Evolutionary conservation across 2,797 vertebrate species (phyloP).

Genomic region (Etheostoma nigrum): DNA sequence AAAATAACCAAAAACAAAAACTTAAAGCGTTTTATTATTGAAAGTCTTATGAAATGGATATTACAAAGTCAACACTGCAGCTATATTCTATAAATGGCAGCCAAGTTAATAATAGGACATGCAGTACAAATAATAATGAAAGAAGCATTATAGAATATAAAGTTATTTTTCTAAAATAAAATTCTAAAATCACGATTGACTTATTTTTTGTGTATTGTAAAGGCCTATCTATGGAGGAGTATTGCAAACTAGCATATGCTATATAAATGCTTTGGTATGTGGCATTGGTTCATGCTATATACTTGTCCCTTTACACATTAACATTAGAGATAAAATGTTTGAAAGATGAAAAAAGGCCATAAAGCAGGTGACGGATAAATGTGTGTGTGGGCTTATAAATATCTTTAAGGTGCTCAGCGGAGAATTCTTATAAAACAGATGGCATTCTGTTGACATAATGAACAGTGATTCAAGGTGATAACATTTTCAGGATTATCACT

Average conservation of each 20-base stretch:
- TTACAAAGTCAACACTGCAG: conserved; percentile 54
- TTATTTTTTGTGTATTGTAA: background rate
- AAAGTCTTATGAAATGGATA: conserved; percentile 45
- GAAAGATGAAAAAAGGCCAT: background rate
- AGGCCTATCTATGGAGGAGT: background rate
- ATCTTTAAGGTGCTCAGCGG: background rate
- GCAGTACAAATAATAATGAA: conserved; percentile 37
- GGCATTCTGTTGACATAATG: conserved; percentile 29
- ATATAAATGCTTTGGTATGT: conserved; percentile 14
- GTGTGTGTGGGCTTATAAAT: background rate
- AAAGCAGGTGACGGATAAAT: background rate
- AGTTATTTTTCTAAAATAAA: background rate
- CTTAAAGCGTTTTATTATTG: conserved; percentile 54
- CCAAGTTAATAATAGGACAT: conserved; percentile 17
- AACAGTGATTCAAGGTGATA: background rate
- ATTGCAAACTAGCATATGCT: conserved; percentile 1
- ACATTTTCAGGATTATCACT: conserved; percentile 78
- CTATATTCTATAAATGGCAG: conserved; percentile 36
- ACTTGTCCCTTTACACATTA: background rate
- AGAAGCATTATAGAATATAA: conserved; percentile 18
- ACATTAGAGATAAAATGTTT: conserved; percentile 4
- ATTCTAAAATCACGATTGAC: background rate
- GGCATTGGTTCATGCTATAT: conserved; percentile 8
- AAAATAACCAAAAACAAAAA: conserved; percentile 11
- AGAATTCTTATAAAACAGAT: conserved; percentile 49